A percentile compares a stretch with the other conserved stretches of the same genome.
These are phyloP conservation scores for human (Homo sapiens) DNA, from an alignment of 2,113 vertebrate species.

Conservation along the genomic window DNA sequence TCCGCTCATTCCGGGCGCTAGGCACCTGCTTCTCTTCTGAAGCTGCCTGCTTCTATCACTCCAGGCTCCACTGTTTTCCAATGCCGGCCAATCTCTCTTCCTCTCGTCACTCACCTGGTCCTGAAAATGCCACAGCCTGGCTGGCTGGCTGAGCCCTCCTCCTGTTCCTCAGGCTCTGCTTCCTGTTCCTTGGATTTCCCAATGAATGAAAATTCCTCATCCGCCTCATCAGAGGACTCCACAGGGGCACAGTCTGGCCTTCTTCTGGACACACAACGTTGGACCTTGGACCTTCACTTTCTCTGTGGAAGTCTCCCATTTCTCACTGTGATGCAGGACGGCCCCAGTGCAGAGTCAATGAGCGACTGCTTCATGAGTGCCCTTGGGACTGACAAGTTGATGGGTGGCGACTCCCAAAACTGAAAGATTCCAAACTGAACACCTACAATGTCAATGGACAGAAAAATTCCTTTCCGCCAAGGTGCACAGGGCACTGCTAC, in stretches of 20 bases:
- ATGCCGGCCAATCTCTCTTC: constrained; percentile 94
- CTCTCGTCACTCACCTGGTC: constrained; percentile 93
- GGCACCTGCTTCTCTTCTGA: constrained; percentile 91
- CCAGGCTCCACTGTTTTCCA: constrained; percentile 95
- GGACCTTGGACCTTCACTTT: constrained; percentile 96
- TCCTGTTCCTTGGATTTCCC: constrained; percentile 95
- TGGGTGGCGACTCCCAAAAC: not conserved
- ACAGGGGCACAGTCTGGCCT: constrained; percentile 95
- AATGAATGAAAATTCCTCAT: constrained; percentile 95
- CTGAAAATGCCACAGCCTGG: constrained; percentile 91
- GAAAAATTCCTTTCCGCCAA: not conserved
- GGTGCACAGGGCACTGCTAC: not conserved
- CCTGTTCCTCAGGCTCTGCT: constrained; percentile 89
- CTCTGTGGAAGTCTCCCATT: constrained; percentile 97
- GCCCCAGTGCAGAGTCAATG: not conserved
- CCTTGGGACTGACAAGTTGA: not conserved
- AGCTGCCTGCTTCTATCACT: constrained; percentile 92
- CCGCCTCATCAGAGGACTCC: constrained; percentile 96
- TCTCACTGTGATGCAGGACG: not conserved
- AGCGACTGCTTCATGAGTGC: not conserved
- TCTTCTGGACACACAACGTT: constrained; percentile 92
- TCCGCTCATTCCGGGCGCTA: constrained; percentile 92
- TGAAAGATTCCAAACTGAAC: not conserved
- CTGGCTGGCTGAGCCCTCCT: constrained; percentile 91
- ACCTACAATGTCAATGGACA: not conserved